Evolutionary conservation across 1,140 invertebrate genomes (phyloP).

Genomic region (Leptoteleia sp.): DNA sequence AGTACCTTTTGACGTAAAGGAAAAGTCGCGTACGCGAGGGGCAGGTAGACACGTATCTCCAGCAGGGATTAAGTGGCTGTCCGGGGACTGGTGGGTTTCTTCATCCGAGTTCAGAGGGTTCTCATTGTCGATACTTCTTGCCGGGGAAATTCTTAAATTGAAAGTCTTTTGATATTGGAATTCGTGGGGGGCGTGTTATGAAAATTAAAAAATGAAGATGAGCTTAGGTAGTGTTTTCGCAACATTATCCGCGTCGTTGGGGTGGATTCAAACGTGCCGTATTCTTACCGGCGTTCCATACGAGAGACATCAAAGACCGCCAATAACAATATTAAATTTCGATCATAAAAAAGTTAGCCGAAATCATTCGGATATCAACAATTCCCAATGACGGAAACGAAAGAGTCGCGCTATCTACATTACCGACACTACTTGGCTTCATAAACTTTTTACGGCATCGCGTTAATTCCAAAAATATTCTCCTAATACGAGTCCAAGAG

Average conservation of each 20-base stretch:
- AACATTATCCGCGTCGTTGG: slow-evolving; percentile 5
- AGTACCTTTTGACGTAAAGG: slow-evolving; percentile 24
- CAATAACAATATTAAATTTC: too few relatives aligned
- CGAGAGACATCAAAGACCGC: not conserved
- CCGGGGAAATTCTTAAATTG: slow-evolving; percentile 27
- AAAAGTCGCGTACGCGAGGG: not conserved
- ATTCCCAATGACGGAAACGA: too few relatives aligned
- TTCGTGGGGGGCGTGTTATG: slow-evolving; percentile 11
- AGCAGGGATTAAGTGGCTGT: slow-evolving; percentile 30
- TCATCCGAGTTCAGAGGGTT: slow-evolving; percentile 26
- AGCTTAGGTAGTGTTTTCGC: not conserved
- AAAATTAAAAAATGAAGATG: slow-evolving; percentile 42
- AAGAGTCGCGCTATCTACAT: too few relatives aligned
- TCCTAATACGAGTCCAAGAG: too few relatives aligned
- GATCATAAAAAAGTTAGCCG: too few relatives aligned
- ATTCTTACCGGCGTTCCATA: too few relatives aligned
- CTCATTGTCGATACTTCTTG: slow-evolving; percentile 39
- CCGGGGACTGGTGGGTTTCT: slow-evolving; percentile 3
- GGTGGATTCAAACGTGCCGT: not conserved
- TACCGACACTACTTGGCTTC: too few relatives aligned
- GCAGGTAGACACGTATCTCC: slow-evolving; percentile 11
- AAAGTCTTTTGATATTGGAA: slow-evolving; percentile 44
- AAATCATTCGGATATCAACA: too few relatives aligned
- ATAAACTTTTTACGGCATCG: too few relatives aligned
- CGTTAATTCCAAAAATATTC: too few relatives aligned